A percentile compares a stretch with the other conserved stretches of the same genome.
Evolutionary conservation across 1,140 invertebrate genomes (phyloP).

Genomic region (Chrysomallon squamiferum): DNA sequence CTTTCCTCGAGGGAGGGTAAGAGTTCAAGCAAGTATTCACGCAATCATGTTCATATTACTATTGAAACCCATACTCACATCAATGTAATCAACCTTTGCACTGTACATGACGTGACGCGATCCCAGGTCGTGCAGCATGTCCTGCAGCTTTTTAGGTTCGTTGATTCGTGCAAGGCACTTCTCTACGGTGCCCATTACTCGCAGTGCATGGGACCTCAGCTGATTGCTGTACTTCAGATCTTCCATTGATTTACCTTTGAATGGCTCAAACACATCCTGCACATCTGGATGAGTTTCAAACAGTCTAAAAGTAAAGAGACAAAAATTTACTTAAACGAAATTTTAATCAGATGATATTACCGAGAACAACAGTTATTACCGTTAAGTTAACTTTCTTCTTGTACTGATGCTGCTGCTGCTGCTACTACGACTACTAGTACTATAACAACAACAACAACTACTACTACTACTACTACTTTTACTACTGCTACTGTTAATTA

Average conservation of each 20-base stretch:
- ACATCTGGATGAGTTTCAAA: constrained; percentile 71
- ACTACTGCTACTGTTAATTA: no score
- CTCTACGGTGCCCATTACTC: constrained; percentile 71
- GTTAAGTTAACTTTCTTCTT: neutral
- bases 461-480: no score
- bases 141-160: constrained; percentile 66
- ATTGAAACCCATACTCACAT: constrained; percentile 69
- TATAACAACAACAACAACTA: no score
- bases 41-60: no score
- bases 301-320: constrained; percentile 58
- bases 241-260: constrained; percentile 65
- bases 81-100: constrained; percentile 68
- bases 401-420: neutral
- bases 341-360: neutral
- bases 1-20: no score
- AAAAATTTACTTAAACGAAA: neutral
- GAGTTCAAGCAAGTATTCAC: no score
- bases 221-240: constrained; percentile 67
- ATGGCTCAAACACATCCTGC: constrained; percentile 69
- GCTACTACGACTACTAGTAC: no score
- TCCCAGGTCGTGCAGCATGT: constrained; percentile 67
- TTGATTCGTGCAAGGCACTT: constrained; percentile 68
- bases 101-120: constrained; percentile 68
- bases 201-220: constrained; percentile 66
- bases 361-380: neutral